These are phyloP conservation scores for Phylloscopus trochilus DNA, from an alignment of 2,113 vertebrate species.

Conservation along the genomic window DNA sequence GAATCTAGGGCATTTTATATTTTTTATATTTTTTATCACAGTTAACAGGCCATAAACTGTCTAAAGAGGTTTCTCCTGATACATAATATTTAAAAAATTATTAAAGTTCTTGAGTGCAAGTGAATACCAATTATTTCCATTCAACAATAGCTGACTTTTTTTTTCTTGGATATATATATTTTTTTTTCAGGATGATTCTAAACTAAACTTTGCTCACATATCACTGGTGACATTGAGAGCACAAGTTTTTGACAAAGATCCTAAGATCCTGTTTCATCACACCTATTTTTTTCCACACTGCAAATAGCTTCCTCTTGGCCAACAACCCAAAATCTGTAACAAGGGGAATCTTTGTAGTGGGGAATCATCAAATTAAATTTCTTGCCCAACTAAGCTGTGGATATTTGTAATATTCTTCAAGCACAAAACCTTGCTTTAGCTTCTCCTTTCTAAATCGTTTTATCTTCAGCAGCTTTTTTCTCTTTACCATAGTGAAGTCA, in stretches of 20 bases:
- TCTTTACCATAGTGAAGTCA: not conserved
- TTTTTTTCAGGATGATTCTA: not conserved
- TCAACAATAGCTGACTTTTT: not conserved
- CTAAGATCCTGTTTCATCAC: not conserved
- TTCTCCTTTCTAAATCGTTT: not conserved
- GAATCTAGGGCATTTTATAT: not conserved
- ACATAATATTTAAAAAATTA: not conserved
- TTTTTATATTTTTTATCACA: not conserved
- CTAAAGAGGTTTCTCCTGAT: not conserved
- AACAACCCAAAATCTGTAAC: not conserved
- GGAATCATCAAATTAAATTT: not conserved
- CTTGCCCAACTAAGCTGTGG: not conserved
- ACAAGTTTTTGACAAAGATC: not conserved
- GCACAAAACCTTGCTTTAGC: not conserved
- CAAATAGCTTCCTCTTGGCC: not conserved
- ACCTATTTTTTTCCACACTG: not conserved
- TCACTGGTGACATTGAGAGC: not conserved
- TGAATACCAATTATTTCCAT: not conserved
- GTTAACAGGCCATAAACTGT: not conserved
- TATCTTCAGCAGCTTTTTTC: not conserved
- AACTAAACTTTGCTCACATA: not conserved
- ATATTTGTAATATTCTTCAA: not conserved
- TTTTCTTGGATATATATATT: not conserved
- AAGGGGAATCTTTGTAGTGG: not conserved
- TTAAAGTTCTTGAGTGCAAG: not conserved